These are phyloP conservation scores for Pseudococcus viburni DNA, from an alignment of 2,888 invertebrate species.

Conservation along the genomic window DNA sequence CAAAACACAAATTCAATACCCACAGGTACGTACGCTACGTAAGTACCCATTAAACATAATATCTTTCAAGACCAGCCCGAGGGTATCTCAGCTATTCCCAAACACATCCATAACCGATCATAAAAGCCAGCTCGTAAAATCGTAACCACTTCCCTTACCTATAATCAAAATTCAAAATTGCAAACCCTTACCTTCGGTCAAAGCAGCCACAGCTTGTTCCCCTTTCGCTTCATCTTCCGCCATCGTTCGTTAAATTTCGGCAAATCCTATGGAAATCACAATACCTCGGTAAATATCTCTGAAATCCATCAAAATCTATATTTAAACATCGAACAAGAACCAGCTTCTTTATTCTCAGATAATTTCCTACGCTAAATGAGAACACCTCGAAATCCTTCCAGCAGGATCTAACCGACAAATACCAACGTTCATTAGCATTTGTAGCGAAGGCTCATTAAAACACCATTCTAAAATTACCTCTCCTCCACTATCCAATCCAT, in stretches of 20 bases:
- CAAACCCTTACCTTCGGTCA: neutral
- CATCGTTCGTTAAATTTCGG: neutral
- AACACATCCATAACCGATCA: no score
- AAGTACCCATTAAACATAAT: no score
- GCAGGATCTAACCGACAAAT: neutral
- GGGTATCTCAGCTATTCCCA: no score
- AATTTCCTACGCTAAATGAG: neutral
- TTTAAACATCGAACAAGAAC: neutral
- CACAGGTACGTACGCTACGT: no score
- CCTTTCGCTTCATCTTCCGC: neutral
- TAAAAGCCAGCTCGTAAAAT: neutral
- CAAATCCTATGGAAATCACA: neutral
- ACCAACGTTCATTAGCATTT: neutral
- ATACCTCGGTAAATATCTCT: neutral
- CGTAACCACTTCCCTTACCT: neutral
- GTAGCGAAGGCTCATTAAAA: slow-evolving; percentile 24
- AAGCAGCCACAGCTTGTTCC: neutral
- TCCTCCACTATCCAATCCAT: neutral
- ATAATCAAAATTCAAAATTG: neutral
- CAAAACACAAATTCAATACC: no score
- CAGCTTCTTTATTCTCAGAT: neutral
- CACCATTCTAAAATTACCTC: slow-evolving; percentile 11
- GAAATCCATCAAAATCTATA: neutral
- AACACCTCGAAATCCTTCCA: neutral
- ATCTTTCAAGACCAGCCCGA: no score